Evolutionary conservation across 2,797 vertebrate species (phyloP).

Genomic region (Diceros bicornis): DNA sequence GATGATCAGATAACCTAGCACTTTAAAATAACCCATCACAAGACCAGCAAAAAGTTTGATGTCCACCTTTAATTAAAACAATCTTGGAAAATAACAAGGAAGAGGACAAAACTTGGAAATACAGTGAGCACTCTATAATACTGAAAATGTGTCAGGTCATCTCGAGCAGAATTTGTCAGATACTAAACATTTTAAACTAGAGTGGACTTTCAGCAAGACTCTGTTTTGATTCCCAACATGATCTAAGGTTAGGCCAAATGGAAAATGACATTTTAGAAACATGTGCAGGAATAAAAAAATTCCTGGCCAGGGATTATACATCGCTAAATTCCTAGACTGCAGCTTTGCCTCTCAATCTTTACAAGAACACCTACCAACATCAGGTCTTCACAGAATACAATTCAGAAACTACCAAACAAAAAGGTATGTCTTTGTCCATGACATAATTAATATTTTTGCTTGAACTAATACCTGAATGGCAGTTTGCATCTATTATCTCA

Average conservation of each 20-base stretch:
- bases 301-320: not conserved
- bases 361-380: not conserved
- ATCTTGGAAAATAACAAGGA: not conserved
- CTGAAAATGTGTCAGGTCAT: constrained; percentile 37
- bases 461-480: not conserved
- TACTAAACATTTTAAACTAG: constrained; percentile 14
- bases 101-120: not conserved
- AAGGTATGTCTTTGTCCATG: not conserved
- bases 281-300: not conserved
- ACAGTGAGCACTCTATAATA: not conserved
- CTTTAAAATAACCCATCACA: constrained; percentile 21
- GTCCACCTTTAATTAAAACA: constrained; percentile 44
- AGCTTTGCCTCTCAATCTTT: not conserved
- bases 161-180: not conserved
- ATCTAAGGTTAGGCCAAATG: not conserved
- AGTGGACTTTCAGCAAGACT: not conserved
- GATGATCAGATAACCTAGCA: not conserved
- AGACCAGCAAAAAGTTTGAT: not conserved
- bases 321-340: not conserved
- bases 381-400: not conserved
- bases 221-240: constrained; percentile 30
- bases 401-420: constrained; percentile 13
- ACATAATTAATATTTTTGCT: not conserved
- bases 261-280: constrained; percentile 42
- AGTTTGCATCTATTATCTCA: not conserved